These are phyloP conservation scores for Vimba vimba DNA, from an alignment of 2,113 vertebrate genomes.

Conservation along the genomic window DNA sequence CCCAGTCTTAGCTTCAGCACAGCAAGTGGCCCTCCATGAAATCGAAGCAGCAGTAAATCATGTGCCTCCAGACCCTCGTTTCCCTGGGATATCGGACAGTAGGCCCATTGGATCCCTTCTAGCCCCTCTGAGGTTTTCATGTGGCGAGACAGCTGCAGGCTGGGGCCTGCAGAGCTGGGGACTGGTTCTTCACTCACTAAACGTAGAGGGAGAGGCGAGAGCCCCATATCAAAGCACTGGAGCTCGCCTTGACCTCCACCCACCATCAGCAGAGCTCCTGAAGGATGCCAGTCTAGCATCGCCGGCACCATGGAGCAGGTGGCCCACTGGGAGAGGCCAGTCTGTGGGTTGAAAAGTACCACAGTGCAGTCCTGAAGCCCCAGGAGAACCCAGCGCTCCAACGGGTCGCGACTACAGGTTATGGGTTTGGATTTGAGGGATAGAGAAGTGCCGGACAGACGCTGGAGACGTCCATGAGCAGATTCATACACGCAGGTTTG, in stretches of 20 bases:
- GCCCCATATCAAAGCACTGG: slow-evolving; percentile 87
- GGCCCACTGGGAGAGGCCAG: slow-evolving; percentile 76
- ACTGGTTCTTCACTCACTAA: slow-evolving; percentile 84
- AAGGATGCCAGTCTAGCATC: slow-evolving; percentile 86
- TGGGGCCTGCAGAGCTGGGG: slow-evolving; percentile 65
- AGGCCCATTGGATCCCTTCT: slow-evolving; percentile 83
- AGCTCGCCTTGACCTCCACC: slow-evolving; percentile 89
- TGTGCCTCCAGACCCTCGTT: slow-evolving; percentile 64
- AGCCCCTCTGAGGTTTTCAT: slow-evolving; percentile 82
- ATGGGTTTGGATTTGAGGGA: slow-evolving; percentile 79
- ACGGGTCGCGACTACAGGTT: slow-evolving; percentile 82
- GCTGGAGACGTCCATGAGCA: slow-evolving; percentile 77
- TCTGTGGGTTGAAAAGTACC: slow-evolving; percentile 83
- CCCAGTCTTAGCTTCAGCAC: slow-evolving; percentile 86
- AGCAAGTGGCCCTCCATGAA: slow-evolving; percentile 87
- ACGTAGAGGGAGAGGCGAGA: slow-evolving; percentile 83
- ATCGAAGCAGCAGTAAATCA: slow-evolving; percentile 82
- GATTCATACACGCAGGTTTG: slow-evolving; percentile 85
- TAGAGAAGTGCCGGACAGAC: slow-evolving; percentile 77
- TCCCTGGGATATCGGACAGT: slow-evolving; percentile 60
- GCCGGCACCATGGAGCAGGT: slow-evolving; percentile 80
- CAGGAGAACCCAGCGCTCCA: slow-evolving; percentile 82
- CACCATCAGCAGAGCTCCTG: slow-evolving; percentile 79
- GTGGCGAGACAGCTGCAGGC: slow-evolving; percentile 80
- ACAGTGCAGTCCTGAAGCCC: slow-evolving; percentile 89